Percentiles rank a stretch among this genome's conserved stretches.
These are phyloP conservation scores for Bolinopsis microptera DNA, from an alignment of 37 sponge, comb jelly and placozoan genomes.

Conservation along the genomic window DNA sequence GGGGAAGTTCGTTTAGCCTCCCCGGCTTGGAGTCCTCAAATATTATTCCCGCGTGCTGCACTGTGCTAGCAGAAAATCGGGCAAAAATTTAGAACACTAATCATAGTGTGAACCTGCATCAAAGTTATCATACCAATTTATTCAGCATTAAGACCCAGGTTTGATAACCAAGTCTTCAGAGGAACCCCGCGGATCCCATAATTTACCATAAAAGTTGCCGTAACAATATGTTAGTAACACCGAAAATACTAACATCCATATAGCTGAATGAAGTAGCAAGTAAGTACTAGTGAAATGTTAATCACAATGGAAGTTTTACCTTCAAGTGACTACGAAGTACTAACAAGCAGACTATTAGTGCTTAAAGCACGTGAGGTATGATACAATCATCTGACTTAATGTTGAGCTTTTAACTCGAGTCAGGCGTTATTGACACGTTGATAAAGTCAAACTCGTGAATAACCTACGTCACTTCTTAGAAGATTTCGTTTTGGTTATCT, in stretches of 20 bases:
- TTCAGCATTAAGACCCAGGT: constrained; percentile 8
- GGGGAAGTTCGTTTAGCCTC: not conserved
- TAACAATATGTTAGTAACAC: too few species aligned
- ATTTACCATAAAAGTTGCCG: too few species aligned
- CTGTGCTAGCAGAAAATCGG: not conserved
- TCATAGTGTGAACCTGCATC: not conserved
- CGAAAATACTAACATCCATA: too few species aligned
- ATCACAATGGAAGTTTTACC: not conserved
- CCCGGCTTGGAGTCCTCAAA: not conserved
- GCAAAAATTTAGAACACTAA: constrained; percentile 37
- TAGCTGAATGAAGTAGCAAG: not conserved
- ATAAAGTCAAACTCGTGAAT: too few species aligned
- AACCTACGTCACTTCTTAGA: not conserved
- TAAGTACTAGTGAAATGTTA: not conserved
- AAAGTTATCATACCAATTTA: constrained; percentile 43
- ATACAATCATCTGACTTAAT: not conserved
- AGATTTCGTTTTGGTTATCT: not conserved
- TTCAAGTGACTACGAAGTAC: not conserved
- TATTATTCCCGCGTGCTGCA: not conserved
- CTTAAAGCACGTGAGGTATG: not conserved
- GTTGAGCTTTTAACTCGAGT: not conserved
- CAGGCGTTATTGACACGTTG: not conserved
- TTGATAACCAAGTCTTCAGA: not conserved
- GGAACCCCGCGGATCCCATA: not conserved
- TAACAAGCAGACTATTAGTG: not conserved